Evolutionary conservation across 2,113 vertebrate genomes (phyloP).

Genomic region (Pterophyllum scalare): DNA sequence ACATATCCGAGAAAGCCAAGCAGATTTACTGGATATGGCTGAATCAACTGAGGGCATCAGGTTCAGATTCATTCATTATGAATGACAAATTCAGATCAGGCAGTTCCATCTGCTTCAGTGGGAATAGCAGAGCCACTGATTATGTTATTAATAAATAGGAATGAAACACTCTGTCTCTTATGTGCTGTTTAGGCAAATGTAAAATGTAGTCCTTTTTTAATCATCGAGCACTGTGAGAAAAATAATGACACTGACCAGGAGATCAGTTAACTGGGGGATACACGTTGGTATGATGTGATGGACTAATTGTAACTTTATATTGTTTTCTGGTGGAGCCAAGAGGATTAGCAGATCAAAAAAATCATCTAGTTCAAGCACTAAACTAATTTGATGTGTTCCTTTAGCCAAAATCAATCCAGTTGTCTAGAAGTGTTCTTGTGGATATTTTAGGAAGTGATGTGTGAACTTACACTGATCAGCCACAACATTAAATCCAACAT

Average conservation of each 20-base stretch:
- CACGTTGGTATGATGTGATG: background rate
- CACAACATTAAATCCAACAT: background rate
- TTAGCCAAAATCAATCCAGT: background rate
- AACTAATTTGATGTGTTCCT: background rate
- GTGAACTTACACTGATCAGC: background rate
- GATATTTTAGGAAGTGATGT: background rate
- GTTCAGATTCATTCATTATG: slow-evolving; percentile 34
- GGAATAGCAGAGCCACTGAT: slow-evolving; percentile 23
- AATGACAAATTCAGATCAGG: slow-evolving; percentile 7
- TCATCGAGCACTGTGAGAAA: background rate
- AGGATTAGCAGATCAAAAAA: background rate
- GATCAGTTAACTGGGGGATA: background rate
- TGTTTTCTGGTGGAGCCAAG: background rate
- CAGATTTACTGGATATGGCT: background rate
- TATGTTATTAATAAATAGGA: slow-evolving; percentile 29
- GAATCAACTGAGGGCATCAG: background rate
- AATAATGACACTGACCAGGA: background rate
- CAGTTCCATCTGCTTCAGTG: background rate
- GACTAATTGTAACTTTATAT: background rate
- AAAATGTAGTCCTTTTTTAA: background rate
- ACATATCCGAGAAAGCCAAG: background rate
- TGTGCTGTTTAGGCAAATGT: background rate
- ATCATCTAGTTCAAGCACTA: background rate
- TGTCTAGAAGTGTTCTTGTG: background rate
- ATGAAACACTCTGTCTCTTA: background rate